These are phyloP conservation scores for Diachrysia chrysitis DNA, from an alignment of 2,888 invertebrate species.

Conservation along the genomic window DNA sequence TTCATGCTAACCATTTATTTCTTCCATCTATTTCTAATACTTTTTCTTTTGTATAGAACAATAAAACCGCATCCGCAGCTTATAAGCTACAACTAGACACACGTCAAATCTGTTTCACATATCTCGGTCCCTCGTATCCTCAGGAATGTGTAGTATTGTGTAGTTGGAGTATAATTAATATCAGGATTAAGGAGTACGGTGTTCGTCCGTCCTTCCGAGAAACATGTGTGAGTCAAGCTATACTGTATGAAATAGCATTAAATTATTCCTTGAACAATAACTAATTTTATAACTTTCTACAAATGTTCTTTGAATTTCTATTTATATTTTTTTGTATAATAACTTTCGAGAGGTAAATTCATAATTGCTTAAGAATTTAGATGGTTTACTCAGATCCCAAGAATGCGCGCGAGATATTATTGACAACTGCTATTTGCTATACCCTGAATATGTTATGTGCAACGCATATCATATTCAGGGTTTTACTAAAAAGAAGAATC, in stretches of 20 bases:
- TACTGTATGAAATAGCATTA: conserved; percentile 14
- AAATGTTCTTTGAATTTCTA: not conserved
- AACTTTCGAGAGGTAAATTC: too few relatives aligned
- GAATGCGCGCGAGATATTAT: too few relatives aligned
- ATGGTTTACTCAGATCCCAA: too few relatives aligned
- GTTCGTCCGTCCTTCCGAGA: conserved; percentile 32
- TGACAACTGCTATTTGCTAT: too few relatives aligned
- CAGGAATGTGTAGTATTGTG: conserved; percentile 35
- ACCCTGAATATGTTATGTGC: too few relatives aligned
- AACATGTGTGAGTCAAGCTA: conserved; percentile 31
- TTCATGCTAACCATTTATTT: not conserved
- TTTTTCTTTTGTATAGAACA: too few relatives aligned
- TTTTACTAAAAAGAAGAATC: too few relatives aligned
- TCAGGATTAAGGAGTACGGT: conserved; percentile 38
- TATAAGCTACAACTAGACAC: not conserved
- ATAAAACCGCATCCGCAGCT: not conserved
- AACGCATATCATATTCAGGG: too few relatives aligned
- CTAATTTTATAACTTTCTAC: too few relatives aligned
- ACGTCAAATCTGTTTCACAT: conserved; percentile 29
- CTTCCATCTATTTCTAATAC: not conserved
- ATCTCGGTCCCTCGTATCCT: conserved; percentile 24
- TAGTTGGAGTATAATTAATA: conserved; percentile 46
- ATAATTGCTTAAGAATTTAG: too few relatives aligned
- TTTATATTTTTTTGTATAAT: too few relatives aligned
- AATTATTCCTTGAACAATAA: not conserved